Conservation (phyloP, 2,797 vertebrate species). For the Meda fulgida region DNA sequence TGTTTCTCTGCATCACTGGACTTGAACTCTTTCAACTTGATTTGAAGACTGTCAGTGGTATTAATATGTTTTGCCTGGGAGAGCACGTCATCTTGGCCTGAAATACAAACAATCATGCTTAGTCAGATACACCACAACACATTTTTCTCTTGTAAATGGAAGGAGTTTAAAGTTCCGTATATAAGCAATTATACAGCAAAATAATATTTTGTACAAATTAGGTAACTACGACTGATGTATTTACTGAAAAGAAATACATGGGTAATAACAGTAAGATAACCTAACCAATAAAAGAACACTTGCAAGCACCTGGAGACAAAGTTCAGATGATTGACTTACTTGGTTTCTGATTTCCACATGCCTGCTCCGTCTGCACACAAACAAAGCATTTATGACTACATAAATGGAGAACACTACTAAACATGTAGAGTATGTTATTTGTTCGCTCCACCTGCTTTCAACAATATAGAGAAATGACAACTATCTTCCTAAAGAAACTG, state of each 20-base stretch:
- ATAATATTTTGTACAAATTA: neutral
- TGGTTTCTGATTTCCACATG: neutral
- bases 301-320: neutral
- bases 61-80: slow-evolving; percentile 27
- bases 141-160: neutral
- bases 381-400: neutral
- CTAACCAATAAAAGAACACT: neutral
- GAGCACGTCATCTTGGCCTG: slow-evolving; percentile 43
- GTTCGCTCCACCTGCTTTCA: neutral
- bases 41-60: neutral
- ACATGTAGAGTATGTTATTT: neutral
- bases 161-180: neutral
- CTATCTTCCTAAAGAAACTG: neutral
- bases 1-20: neutral
- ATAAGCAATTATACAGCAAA: neutral
- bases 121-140: neutral
- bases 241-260: neutral
- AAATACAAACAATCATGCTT: neutral
- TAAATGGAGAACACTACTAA: neutral
- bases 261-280: neutral
- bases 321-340: neutral
- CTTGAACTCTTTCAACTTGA: slow-evolving; percentile 40
- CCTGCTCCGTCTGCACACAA: neutral
- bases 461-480: neutral
- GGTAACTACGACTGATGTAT: neutral